A percentile compares a stretch with the other conserved stretches of the same genome.
Evolutionary conservation across 2,797 vertebrate genomes (phyloP).

Genomic region (Spondyliosoma cantharus): DNA sequence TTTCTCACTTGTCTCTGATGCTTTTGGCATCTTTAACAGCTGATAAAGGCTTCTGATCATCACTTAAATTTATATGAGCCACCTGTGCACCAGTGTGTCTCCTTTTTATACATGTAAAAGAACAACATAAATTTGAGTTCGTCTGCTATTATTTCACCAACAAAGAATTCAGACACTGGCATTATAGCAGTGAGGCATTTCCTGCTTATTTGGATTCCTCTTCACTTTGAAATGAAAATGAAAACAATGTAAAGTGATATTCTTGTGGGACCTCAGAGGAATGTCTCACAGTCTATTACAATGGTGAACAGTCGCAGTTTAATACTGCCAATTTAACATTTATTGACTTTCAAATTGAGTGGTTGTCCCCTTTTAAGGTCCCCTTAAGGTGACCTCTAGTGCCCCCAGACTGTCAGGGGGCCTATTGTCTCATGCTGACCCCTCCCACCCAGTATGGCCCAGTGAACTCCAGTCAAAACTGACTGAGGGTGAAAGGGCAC

Average conservation of each 20-base stretch:
- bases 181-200: not conserved
- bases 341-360: slow-evolving; percentile 44
- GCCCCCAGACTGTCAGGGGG: slow-evolving; percentile 41
- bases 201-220: not conserved
- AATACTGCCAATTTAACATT: slow-evolving; percentile 24
- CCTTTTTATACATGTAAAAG: not conserved
- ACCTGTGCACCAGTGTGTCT: not conserved
- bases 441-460: slow-evolving; percentile 52
- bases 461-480: slow-evolving; percentile 55
- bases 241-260: not conserved
- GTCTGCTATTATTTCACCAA: not conserved
- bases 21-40: not conserved
- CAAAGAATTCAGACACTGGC: not conserved
- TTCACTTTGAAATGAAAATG: not conserved
- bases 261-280: not conserved
- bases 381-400: slow-evolving; percentile 50
- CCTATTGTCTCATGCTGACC: slow-evolving; percentile 73
- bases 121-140: not conserved
- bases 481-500: slow-evolving; percentile 60
- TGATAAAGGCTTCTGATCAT: not conserved
- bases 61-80: not conserved
- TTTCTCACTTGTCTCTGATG: not conserved
- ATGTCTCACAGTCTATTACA: slow-evolving; percentile 5
- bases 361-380: slow-evolving; percentile 54
- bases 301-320: not conserved